A percentile compares a stretch with the other conserved stretches of the same genome.
phyloP scores from a whole-genome alignment of 2,797 vertebrate species.

The Sebastes minor region DNA sequence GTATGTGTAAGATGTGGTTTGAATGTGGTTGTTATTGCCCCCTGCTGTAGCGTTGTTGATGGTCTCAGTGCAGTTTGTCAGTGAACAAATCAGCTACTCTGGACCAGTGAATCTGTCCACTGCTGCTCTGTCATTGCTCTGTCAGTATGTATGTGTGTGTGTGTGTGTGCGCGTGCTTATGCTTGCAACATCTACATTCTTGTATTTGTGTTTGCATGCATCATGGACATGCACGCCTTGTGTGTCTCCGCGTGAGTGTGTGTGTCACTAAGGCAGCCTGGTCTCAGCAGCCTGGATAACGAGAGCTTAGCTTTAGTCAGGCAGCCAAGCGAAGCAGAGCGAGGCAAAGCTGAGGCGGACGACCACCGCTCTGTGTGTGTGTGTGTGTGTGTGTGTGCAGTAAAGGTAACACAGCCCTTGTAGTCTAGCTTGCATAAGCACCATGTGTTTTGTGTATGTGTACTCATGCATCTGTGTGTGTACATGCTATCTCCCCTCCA shows the following conservation, averaged over 20 bases:
- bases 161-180: not conserved
- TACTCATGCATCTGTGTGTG: constrained; percentile 60
- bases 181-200: constrained; percentile 28
- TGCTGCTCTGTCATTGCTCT: constrained; percentile 13
- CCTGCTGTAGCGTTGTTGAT: constrained; percentile 20
- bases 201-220: constrained; percentile 49
- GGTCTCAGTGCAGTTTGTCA: constrained; percentile 29
- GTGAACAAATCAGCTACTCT: constrained; percentile 29
- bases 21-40: not conserved
- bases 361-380: constrained; percentile 50
- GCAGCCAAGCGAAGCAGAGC: constrained; percentile 74
- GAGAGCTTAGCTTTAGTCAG: constrained; percentile 74
- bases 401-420: constrained; percentile 61
- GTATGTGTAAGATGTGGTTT: constrained; percentile 3
- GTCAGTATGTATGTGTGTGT: not conserved
- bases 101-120: constrained; percentile 32
- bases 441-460: constrained; percentile 60
- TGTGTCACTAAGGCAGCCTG: constrained; percentile 49
- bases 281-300: constrained; percentile 74
- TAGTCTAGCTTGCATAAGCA: constrained; percentile 57
- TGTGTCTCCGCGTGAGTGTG: constrained; percentile 5
- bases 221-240: constrained; percentile 23
- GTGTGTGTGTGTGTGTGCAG: constrained; percentile 13
- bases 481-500: constrained; percentile 75
- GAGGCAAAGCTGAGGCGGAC: constrained; percentile 62